Evolutionary conservation across 2,113 vertebrate species (phyloP).

Genomic region (Heloderma charlesbogerti): DNA sequence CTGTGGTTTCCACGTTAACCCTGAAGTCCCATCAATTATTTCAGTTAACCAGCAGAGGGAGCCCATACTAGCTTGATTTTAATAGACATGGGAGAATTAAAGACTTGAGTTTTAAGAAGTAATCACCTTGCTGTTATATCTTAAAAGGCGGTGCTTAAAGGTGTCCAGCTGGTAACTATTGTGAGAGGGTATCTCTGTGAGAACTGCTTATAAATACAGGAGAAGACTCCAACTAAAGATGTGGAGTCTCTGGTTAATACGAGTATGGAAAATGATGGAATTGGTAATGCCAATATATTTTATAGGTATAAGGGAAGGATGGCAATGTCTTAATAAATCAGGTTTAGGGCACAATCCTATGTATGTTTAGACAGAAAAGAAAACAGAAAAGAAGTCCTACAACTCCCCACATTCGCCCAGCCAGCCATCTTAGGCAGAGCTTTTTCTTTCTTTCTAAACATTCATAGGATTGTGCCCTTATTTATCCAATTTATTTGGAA

Average conservation of each 20-base stretch:
- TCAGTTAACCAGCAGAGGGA: constrained; percentile 2
- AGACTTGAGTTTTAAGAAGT: background rate
- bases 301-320: background rate
- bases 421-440: too few species aligned
- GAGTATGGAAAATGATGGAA: too few species aligned
- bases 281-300: background rate
- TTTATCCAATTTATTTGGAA: background rate
- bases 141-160: background rate
- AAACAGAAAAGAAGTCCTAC: too few species aligned
- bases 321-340: background rate
- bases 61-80: background rate
- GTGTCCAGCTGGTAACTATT: background rate
- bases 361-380: background rate
- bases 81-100: background rate
- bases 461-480: background rate
- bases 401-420: too few species aligned
- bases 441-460: too few species aligned
- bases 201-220: background rate
- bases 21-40: background rate
- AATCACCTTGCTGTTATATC: background rate
- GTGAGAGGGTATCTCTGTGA: background rate
- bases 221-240: background rate
- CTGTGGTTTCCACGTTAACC: background rate
- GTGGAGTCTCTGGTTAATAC: background rate
- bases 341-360: too few species aligned